phyloP scores from a whole-genome alignment of 2,113 vertebrate genomes.

The Scytalopus superciliaris region DNA sequence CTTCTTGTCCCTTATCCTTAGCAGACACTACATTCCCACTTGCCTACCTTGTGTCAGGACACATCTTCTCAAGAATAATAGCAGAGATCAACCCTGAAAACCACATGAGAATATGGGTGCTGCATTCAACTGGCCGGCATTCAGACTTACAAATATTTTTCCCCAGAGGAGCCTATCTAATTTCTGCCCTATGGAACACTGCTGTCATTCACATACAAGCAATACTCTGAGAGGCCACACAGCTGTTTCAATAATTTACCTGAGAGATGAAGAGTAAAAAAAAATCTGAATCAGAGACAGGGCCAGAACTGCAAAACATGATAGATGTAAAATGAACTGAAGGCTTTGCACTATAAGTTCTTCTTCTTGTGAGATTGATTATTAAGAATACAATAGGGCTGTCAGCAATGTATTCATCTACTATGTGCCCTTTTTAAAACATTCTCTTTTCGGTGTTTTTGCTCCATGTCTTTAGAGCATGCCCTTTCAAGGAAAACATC shows the following conservation, averaged over 20 bases:
- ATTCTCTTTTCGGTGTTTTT: not conserved
- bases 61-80: not conserved
- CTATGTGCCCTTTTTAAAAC: not conserved
- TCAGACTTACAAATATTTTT: constrained; percentile 39
- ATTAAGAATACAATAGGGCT: constrained; percentile 42
- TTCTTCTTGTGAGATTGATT: constrained; percentile 34
- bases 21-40: not conserved
- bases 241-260: constrained; percentile 54
- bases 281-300: not conserved
- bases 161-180: constrained; percentile 7
- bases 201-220: constrained; percentile 20
- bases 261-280: constrained; percentile 18
- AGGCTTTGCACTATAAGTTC: not conserved
- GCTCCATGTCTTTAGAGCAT: not conserved
- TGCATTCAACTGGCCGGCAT: constrained; percentile 12
- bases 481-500: constrained; percentile 1
- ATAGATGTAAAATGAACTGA: constrained; percentile 30
- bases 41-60: not conserved
- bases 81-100: not conserved
- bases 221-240: not conserved
- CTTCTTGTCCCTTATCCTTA: not conserved
- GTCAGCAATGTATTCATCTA: constrained; percentile 19
- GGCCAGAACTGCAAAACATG: not conserved
- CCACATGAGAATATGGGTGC: not conserved
- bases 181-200: constrained; percentile 29